phyloP scores from a whole-genome alignment of 2,113 vertebrate genomes.

The Australoheros scitulus region DNA sequence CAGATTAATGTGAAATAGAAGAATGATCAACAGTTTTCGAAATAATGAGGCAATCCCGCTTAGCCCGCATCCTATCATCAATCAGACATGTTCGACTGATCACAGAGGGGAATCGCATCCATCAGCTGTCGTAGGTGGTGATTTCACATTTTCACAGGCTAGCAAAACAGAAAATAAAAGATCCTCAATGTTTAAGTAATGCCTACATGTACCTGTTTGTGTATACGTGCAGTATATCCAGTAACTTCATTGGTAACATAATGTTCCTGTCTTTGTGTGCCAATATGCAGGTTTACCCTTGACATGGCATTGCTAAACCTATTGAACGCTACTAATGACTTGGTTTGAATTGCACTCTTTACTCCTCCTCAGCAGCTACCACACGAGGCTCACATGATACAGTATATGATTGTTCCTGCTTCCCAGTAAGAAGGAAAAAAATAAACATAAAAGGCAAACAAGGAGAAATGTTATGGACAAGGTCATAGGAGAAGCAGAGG shows the following conservation, averaged over 20 bases:
- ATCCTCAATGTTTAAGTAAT: background rate
- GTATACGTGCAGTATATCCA: background rate
- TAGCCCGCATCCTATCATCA: conserved; percentile 25
- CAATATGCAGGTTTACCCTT: conserved; percentile 10
- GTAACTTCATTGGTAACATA: conserved; percentile 23
- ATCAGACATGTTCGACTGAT: conserved; percentile 30
- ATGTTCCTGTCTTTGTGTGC: conserved; percentile 12
- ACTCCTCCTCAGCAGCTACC: conserved; percentile 1
- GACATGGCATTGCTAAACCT: conserved; percentile 30
- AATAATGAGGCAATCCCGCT: conserved; percentile 38
- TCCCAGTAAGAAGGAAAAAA: background rate
- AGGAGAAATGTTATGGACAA: conserved; percentile 45
- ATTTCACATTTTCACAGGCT: background rate
- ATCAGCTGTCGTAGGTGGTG: conserved; percentile 21
- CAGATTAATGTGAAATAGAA: background rate
- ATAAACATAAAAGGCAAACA: conserved; percentile 17
- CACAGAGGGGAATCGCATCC: background rate
- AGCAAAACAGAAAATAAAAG: background rate
- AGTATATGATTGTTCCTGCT: background rate
- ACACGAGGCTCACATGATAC: conserved; percentile 47
- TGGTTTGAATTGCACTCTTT: conserved; percentile 56
- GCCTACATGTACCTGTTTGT: background rate
- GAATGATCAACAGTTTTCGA: background rate
- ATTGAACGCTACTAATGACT: conserved; percentile 61
- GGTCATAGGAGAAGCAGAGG: conserved; percentile 36